A percentile compares a stretch with the other conserved stretches of the same genome.
phyloP scores from a whole-genome alignment of 2,888 invertebrate species.

The Tillus elongatus region DNA sequence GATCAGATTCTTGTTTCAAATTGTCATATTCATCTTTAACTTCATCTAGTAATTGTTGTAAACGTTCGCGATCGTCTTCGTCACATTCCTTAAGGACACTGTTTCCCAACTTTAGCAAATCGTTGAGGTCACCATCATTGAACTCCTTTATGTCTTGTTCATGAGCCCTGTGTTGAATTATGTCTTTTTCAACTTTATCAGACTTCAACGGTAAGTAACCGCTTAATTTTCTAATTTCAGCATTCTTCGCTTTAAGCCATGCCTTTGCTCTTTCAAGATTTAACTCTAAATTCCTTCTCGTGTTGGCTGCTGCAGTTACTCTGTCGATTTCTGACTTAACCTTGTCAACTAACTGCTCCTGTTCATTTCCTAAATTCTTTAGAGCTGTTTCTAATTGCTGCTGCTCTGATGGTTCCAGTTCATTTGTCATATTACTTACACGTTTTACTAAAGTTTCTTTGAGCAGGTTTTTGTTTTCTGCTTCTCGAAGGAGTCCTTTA shows the following conservation, averaged over 20 bases:
- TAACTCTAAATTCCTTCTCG: conserved; percentile 66
- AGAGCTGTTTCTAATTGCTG: conserved; percentile 67
- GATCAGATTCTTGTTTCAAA: conserved; percentile 62
- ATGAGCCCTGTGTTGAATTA: conserved; percentile 64
- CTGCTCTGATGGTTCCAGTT: conserved; percentile 77
- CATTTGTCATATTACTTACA: conserved; percentile 72
- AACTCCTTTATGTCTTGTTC: conserved; percentile 70
- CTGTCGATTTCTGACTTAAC: conserved; percentile 66
- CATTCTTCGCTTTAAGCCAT: conserved; percentile 71
- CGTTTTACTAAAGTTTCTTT: conserved; percentile 77
- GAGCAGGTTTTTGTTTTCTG: conserved; percentile 73
- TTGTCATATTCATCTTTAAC: conserved; percentile 63
- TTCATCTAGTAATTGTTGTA: conserved; percentile 59
- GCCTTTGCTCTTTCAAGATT: conserved; percentile 69
- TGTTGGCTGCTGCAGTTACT: conserved; percentile 59
- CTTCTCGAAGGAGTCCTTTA: conserved; percentile 70
- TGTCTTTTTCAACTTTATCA: conserved; percentile 72
- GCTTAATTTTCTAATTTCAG: conserved; percentile 65
- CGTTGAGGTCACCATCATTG: conserved; percentile 62
- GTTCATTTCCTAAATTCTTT: conserved; percentile 62
- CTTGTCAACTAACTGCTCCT: conserved; percentile 61
- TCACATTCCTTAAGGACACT: conserved; percentile 74
- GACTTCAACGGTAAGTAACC: conserved; percentile 73
- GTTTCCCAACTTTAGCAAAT: conserved; percentile 66
- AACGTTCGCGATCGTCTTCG: conserved; percentile 55